Conservation (phyloP, 2,888 invertebrate genomes). For the Caenorhabditis becei region DNA sequence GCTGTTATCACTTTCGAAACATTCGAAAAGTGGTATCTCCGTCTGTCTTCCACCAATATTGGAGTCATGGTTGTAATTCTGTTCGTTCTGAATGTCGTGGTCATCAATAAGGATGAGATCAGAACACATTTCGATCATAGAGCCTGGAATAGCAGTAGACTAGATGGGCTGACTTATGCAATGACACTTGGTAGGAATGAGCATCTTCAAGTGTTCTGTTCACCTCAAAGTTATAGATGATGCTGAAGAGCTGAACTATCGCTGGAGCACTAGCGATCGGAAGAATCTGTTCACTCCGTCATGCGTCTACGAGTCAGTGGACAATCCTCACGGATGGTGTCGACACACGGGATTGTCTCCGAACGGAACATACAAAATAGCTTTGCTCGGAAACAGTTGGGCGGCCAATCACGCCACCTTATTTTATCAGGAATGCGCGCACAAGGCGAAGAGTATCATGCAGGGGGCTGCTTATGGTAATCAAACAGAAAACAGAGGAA, state of each 20-base stretch:
- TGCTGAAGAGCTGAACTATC: slow-evolving; percentile 25
- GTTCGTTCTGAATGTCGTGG: slow-evolving; percentile 18
- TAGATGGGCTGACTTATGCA: neutral
- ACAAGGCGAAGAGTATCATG: slow-evolving; percentile 32
- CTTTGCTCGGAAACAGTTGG: slow-evolving; percentile 42
- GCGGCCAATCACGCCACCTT: slow-evolving; percentile 43
- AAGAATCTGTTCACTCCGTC: slow-evolving; percentile 26
- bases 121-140: neutral
- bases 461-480: slow-evolving; percentile 45
- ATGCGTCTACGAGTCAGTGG: slow-evolving; percentile 24
- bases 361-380: slow-evolving; percentile 21
- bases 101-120: slow-evolving; percentile 32
- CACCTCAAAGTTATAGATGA: slow-evolving; percentile 24
- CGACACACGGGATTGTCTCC: slow-evolving; percentile 27
- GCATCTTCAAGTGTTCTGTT: neutral
- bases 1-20: slow-evolving; percentile 22
- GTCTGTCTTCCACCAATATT: slow-evolving; percentile 18
- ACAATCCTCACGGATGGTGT: slow-evolving; percentile 38
- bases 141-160: neutral
- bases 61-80: slow-evolving; percentile 2
- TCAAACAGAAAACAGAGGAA: neutral
- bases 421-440: slow-evolving; percentile 36
- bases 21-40: slow-evolving; percentile 51
- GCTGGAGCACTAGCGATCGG: slow-evolving; percentile 31
- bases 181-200: slow-evolving; percentile 30